Base-by-base conservation (phyloP, 2,888 invertebrate species). In the Pocota personata region DNA sequence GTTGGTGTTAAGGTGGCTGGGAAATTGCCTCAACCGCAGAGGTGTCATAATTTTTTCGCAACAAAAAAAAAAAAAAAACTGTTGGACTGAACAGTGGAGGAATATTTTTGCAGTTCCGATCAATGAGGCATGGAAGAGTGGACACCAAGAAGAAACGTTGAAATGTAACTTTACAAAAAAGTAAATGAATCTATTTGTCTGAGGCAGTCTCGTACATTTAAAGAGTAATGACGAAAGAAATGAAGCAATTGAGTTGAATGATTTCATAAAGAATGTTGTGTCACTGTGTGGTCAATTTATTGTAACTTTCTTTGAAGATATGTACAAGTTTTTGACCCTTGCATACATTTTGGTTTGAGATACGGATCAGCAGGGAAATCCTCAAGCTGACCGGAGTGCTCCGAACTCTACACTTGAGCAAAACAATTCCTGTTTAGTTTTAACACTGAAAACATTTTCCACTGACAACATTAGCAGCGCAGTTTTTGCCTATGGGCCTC, bases 21-120 rank as follows among this genome's bases (percentile, higher is more conserved):
- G 24, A 76, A 80, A 60, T 80, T 76, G 55, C 48, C 55, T 64
- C 19, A 67, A 86, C 86, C 86, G 77, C 86, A 86, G 30, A 80
- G 67, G 77, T 86, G 86, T 86, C 86, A 82, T 86, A 86, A 86
- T 37, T 76, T 72, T 37, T 16, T 37, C 5, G 35, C 10, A 35
- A 10, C 37, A 19, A 21, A 48, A 19, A 21, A 48, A 4, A 48
- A 10, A 10, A 2, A 35, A 3, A 24, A 21, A 60, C 8, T 64
- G 55, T 60, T 64, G 32, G 32, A 24, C 57, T n/a, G n/a, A 40
- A 40, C 46, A 37, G 27, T 12, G 7, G n/a, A 37, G 60, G 60
- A 21, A 32, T n/a, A n/a, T 55, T 78, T 52, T 78, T 83, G 77
- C 55, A 78, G 62, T 48, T 60, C 67, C 40, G 32, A 40, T 55